These are phyloP conservation scores for Acanthacorydalis orientalis DNA, from an alignment of 2,888 invertebrate genomes.

Conservation along the genomic window DNA sequence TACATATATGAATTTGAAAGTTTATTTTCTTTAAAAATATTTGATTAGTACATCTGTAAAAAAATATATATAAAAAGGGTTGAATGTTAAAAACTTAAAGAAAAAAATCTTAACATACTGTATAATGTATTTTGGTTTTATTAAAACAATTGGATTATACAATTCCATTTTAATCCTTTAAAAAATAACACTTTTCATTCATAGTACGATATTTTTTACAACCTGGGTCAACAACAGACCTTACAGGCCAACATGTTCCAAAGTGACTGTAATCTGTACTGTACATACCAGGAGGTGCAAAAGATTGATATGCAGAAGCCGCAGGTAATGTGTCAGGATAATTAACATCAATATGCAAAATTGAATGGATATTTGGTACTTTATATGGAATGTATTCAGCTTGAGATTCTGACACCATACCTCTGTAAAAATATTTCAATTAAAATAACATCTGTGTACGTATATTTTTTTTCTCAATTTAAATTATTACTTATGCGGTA, in stretches of 20 bases:
- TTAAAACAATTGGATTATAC: not conserved
- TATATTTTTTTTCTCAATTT: too few species aligned
- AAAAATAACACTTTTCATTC: not conserved
- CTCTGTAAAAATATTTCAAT: conserved; percentile 15
- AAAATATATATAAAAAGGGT: too few species aligned
- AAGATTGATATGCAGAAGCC: conserved; percentile 20
- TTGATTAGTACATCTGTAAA: too few species aligned
- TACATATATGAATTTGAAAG: too few species aligned
- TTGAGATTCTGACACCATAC: conserved; percentile 19
- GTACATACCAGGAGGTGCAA: conserved; percentile 26
- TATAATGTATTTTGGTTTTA: not conserved
- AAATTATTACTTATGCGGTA: not conserved
- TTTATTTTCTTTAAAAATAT: too few species aligned
- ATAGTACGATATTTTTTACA: not conserved
- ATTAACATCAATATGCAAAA: conserved; percentile 17
- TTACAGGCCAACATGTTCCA: conserved; percentile 24
- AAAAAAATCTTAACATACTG: too few species aligned
- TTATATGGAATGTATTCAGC: conserved; percentile 17
- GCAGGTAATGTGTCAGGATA: conserved; percentile 17
- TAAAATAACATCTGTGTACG: too few species aligned
- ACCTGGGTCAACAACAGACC: conserved; percentile 16
- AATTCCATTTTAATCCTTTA: conserved; percentile 6
- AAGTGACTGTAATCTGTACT: conserved; percentile 27
- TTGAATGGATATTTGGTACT: conserved; percentile 16
- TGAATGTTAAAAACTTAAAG: too few species aligned